phyloP scores from a whole-genome alignment of 2,797 vertebrate genomes.

The Eutrigla gurnardus region DNA sequence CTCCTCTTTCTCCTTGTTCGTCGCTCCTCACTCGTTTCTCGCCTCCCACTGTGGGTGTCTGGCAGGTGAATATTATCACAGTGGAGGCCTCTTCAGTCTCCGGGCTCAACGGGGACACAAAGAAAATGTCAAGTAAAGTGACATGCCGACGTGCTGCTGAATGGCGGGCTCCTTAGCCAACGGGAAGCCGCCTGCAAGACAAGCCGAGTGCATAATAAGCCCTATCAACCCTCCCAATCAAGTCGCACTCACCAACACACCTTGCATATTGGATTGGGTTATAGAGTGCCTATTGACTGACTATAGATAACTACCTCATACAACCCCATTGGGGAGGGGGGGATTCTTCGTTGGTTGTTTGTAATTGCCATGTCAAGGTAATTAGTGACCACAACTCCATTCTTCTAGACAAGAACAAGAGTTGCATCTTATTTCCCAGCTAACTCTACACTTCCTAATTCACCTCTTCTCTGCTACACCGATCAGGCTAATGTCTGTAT shows the following conservation, averaged over 20 bases:
- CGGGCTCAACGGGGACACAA: constrained; percentile 28
- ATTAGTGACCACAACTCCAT: not conserved
- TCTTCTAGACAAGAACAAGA: not conserved
- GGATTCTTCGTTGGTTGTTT: not conserved
- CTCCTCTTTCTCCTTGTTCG: constrained; percentile 8
- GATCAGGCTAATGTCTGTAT: not conserved
- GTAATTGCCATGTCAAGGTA: not conserved
- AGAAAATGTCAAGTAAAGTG: constrained; percentile 58
- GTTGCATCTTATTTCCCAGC: not conserved
- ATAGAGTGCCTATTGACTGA: not conserved
- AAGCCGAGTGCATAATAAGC: constrained; percentile 38
- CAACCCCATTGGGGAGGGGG: no score
- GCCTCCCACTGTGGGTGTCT: constrained; percentile 27
- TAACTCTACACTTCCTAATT: not conserved
- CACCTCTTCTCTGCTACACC: not conserved
- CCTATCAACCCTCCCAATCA: constrained; percentile 16
- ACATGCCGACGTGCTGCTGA: constrained; percentile 41
- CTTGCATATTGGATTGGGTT: not conserved
- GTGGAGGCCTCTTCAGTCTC: constrained; percentile 40
- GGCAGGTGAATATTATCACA: constrained; percentile 68
- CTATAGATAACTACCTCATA: not conserved
- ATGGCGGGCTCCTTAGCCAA: constrained; percentile 37
- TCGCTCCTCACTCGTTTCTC: constrained; percentile 20
- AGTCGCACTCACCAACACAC: not conserved
- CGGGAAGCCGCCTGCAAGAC: constrained; percentile 12